phyloP scores from a whole-genome alignment of 1,140 invertebrate genomes.

The Ostrea denselamellosa region DNA sequence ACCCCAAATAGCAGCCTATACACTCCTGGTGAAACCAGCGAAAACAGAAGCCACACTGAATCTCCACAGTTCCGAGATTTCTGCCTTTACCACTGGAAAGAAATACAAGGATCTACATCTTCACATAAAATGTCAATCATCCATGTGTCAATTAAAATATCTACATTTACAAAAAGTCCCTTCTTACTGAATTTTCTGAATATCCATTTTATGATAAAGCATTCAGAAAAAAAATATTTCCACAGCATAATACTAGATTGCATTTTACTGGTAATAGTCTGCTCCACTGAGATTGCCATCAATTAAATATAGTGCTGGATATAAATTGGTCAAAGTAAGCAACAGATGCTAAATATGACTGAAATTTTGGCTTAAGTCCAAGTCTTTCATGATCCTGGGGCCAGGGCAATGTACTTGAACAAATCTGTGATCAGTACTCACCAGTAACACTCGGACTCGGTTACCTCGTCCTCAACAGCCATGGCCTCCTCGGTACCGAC shows the following conservation, averaged over 20 bases:
- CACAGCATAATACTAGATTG: too few species aligned
- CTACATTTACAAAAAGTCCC: background rate
- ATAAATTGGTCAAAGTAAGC: too few species aligned
- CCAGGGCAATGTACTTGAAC: too few species aligned
- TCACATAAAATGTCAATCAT: background rate
- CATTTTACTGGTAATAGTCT: too few species aligned
- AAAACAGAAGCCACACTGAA: constrained; percentile 92
- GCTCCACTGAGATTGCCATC: too few species aligned
- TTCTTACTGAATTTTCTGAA: background rate
- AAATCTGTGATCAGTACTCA: background rate
- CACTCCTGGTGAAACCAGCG: constrained; percentile 97
- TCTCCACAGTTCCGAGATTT: constrained; percentile 92
- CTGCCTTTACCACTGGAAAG: constrained; percentile 91
- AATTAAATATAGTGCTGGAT: too few species aligned
- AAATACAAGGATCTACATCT: constrained; percentile 29
- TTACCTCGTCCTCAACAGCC: background rate
- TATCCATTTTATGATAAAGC: background rate
- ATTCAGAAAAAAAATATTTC: background rate
- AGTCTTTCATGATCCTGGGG: too few species aligned
- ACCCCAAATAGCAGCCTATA: constrained; percentile 91
- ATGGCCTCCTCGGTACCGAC: background rate
- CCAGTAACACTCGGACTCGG: constrained; percentile 7
- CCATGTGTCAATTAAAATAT: background rate
- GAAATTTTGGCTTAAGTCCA: too few species aligned
- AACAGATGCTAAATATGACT: too few species aligned